These are phyloP conservation scores for Cercopithecus mitis DNA, from an alignment of 2,797 vertebrate species.

Conservation along the genomic window DNA sequence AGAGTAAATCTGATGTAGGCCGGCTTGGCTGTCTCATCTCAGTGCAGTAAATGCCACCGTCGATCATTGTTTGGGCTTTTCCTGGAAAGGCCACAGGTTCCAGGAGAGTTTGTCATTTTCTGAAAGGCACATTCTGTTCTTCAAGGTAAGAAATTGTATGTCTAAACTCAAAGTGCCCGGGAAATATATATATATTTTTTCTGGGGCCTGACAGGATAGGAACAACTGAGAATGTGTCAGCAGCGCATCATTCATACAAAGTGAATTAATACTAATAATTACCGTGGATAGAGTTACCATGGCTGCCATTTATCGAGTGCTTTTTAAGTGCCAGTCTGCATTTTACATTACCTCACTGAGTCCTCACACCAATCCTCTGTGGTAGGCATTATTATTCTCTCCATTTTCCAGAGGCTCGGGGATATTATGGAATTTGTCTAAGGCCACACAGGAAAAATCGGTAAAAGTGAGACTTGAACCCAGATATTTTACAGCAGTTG, in stretches of 20 bases:
- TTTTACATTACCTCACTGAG: background rate
- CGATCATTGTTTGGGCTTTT: conserved; percentile 71
- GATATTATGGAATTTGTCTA: background rate
- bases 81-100: conserved; percentile 62
- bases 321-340: background rate
- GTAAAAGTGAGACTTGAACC: background rate
- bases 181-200: conserved; percentile 37
- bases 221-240: background rate
- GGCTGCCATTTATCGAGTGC: background rate
- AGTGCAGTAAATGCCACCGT: conserved; percentile 48
- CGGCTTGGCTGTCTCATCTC: conserved; percentile 46
- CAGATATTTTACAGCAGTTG: background rate
- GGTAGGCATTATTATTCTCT: background rate
- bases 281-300: background rate
- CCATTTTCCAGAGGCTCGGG: background rate
- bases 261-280: conserved; percentile 4
- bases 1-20: conserved; percentile 67
- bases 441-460: background rate
- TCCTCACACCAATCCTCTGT: background rate
- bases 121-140: conserved; percentile 68
- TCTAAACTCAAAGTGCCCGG: conserved; percentile 52
- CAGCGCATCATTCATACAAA: background rate
- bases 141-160: conserved; percentile 61
- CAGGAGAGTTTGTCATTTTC: conserved; percentile 63
- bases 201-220: background rate